These are phyloP conservation scores for Antheraea pernyi DNA, from an alignment of 1,140 invertebrate species.

Conservation along the genomic window DNA sequence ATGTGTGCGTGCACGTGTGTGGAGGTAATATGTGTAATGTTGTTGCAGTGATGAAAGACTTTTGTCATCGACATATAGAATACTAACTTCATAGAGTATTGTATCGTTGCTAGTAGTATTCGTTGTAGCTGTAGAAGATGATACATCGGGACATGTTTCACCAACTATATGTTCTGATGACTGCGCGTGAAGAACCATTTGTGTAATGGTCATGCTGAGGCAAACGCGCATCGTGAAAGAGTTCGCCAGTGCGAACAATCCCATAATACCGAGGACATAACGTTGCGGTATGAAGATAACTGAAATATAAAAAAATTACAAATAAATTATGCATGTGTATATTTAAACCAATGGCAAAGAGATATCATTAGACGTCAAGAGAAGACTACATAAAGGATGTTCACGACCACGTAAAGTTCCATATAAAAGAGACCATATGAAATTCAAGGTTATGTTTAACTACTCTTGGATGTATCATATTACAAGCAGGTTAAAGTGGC, in stretches of 20 bases:
- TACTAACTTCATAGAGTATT: conserved; percentile 23
- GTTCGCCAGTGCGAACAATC: conserved; percentile 89
- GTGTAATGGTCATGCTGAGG: conserved; percentile 93
- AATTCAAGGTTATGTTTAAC: too few species aligned
- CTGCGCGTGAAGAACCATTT: conserved; percentile 83
- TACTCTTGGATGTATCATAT: too few species aligned
- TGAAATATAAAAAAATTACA: conserved; percentile 46
- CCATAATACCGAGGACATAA: conserved; percentile 88
- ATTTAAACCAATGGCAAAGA: too few species aligned
- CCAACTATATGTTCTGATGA: conserved; percentile 53
- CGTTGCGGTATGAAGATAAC: conserved; percentile 84
- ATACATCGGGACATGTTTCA: conserved; percentile 56
- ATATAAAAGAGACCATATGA: too few species aligned
- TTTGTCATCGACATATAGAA: neutral
- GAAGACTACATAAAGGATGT: too few species aligned
- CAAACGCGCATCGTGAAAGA: conserved; percentile 93
- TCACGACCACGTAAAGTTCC: too few species aligned
- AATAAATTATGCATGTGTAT: too few species aligned
- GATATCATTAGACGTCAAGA: too few species aligned
- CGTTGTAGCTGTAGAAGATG: neutral
- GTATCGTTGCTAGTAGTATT: conserved; percentile 20
- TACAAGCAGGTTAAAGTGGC: too few species aligned
- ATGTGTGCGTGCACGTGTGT: too few species aligned
- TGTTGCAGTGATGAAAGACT: too few species aligned
- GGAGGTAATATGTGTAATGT: too few species aligned